Evolutionary conservation across 1,140 invertebrate genomes (phyloP).

Genomic region (Drosophila ogumai): DNA sequence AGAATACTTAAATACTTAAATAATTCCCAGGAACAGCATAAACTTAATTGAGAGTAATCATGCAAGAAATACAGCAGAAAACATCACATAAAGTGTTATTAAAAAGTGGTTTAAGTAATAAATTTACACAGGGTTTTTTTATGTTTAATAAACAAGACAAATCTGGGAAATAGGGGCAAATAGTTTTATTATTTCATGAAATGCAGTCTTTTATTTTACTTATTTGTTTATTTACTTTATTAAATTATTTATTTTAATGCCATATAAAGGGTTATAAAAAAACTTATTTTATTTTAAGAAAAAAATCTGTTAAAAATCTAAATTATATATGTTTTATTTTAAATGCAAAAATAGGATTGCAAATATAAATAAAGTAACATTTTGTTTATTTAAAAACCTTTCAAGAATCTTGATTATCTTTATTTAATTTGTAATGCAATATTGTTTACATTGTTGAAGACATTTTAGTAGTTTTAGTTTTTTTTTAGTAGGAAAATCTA

Average conservation of each 20-base stretch:
- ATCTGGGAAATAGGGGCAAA: background rate
- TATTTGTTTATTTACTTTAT: too few species aligned
- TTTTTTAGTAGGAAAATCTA: too few species aligned
- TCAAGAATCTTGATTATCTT: too few species aligned
- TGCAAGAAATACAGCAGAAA: background rate
- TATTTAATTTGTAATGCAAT: too few species aligned
- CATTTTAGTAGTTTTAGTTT: too few species aligned
- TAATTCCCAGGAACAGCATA: constrained; percentile 9
- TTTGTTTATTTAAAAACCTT: too few species aligned
- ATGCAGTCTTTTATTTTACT: background rate
- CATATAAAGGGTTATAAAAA: too few species aligned
- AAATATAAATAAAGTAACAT: too few species aligned
- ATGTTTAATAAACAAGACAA: background rate
- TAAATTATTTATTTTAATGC: background rate
- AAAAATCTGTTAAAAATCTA: too few species aligned
- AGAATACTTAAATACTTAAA: constrained; percentile 12
- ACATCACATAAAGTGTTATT: background rate
- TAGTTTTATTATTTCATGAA: background rate
- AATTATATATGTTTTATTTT: too few species aligned
- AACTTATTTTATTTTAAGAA: too few species aligned
- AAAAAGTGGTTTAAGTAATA: background rate
- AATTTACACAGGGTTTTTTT: background rate
- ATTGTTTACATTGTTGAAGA: background rate
- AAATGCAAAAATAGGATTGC: too few species aligned
- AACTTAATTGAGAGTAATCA: constrained; percentile 2